Conservation (phyloP, 2,797 vertebrate species). For the Eulemur albifrons region DNA sequence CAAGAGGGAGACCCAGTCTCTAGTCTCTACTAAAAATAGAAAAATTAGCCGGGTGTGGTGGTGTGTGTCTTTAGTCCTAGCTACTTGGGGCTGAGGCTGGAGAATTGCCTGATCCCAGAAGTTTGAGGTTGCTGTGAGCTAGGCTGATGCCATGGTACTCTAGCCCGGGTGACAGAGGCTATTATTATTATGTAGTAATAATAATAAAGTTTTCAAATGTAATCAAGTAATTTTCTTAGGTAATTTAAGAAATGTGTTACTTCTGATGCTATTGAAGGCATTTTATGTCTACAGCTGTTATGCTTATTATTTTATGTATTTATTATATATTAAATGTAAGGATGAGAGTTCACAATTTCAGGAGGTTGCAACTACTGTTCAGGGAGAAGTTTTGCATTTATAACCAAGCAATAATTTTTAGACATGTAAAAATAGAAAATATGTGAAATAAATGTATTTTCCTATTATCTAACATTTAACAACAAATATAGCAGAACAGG, state of each 20-base stretch:
- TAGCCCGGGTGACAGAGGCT: no score
- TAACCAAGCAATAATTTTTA: constrained; percentile 1
- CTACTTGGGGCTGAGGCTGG: no score
- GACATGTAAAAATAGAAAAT: background rate
- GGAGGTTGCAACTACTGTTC: background rate
- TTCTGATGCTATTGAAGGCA: no score
- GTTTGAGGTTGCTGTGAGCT: no score
- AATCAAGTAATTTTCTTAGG: background rate
- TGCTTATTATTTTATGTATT: background rate
- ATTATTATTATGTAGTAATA: background rate
- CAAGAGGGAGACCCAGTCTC: no score
- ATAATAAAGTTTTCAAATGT: background rate
- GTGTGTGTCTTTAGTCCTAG: no score
- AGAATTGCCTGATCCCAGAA: no score
- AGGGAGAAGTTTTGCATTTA: constrained; percentile 85
- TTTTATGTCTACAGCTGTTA: background rate
- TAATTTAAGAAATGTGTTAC: background rate
- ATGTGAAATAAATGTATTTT: background rate
- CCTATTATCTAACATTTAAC: background rate
- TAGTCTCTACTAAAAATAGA: no score
- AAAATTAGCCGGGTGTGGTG: no score
- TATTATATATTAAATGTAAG: background rate
- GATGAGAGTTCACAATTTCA: background rate
- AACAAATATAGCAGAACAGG: background rate
- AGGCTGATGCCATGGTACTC: no score